These are phyloP conservation scores for Cydia pomonella DNA, from an alignment of 1,140 invertebrate genomes.

Conservation along the genomic window DNA sequence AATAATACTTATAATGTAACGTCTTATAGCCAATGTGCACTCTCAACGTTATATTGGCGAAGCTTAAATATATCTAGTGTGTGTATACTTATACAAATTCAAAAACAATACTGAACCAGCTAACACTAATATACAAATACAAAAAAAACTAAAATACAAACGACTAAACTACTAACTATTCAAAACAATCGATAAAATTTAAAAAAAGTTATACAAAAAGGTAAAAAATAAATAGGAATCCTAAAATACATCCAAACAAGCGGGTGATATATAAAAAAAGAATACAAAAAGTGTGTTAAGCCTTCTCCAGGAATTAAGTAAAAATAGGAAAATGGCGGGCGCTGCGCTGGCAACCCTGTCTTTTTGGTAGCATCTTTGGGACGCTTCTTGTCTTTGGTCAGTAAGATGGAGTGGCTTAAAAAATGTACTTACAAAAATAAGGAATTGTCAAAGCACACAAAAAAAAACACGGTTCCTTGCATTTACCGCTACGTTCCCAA, in stretches of 20 bases:
- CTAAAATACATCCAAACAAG: slow-evolving; percentile 74
- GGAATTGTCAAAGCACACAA: slow-evolving; percentile 52
- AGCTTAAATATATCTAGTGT: slow-evolving; percentile 58
- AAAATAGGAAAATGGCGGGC: slow-evolving; percentile 59
- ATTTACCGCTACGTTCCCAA: slow-evolving; percentile 5
- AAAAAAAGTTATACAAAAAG: slow-evolving; percentile 72
- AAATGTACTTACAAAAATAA: slow-evolving; percentile 70
- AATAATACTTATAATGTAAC: slow-evolving; percentile 44
- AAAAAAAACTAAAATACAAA: slow-evolving; percentile 38
- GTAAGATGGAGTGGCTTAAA: slow-evolving; percentile 54
- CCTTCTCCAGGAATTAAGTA: slow-evolving; percentile 57
- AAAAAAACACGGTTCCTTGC: slow-evolving; percentile 10
- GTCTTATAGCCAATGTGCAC: slow-evolving; percentile 69
- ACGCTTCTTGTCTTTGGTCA: slow-evolving; percentile 56
- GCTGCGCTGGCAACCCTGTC: slow-evolving; percentile 44
- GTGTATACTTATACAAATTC: slow-evolving; percentile 54
- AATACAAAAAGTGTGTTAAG: slow-evolving; percentile 42
- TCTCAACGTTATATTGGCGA: slow-evolving; percentile 51
- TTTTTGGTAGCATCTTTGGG: slow-evolving; percentile 69
- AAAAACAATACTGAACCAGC: slow-evolving; percentile 68
- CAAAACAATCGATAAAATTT: slow-evolving; percentile 46
- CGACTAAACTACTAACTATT: slow-evolving; percentile 56
- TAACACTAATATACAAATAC: slow-evolving; percentile 42
- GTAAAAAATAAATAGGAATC: slow-evolving; percentile 75
- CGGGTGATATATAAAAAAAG: slow-evolving; percentile 55